Percentiles rank a stretch among this genome's conserved stretches.
These are phyloP conservation scores for Ceyx melanurus DNA, from an alignment of 2,113 vertebrate genomes.

Conservation along the genomic window DNA sequence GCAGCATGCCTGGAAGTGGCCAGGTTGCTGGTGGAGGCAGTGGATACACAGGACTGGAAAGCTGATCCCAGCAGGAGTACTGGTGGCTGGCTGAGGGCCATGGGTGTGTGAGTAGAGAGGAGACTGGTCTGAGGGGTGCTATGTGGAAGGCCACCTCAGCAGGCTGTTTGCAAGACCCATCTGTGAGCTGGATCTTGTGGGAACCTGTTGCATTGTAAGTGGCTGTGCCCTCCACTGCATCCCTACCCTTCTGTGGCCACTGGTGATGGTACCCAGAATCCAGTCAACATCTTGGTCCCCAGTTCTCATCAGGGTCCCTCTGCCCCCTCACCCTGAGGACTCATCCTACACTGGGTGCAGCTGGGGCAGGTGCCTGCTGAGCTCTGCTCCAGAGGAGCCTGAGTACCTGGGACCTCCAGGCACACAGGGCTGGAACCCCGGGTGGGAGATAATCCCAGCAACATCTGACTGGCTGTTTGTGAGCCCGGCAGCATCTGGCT, in stretches of 20 bases:
- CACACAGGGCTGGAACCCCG: not conserved
- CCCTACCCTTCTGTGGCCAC: not conserved
- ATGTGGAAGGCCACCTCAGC: not conserved
- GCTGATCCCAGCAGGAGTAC: not conserved
- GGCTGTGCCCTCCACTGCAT: not conserved
- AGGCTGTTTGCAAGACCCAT: not conserved
- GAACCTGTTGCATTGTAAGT: not conserved
- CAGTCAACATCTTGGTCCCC: not conserved
- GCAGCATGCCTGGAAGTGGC: fast-evolving
- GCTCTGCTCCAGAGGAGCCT: not conserved
- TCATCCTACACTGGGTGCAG: not conserved
- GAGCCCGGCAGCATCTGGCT: not conserved
- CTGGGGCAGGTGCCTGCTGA: fast-evolving
- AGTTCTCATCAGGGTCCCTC: not conserved
- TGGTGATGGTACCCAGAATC: not conserved
- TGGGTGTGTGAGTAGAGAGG: fast-evolving
- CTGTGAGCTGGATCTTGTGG: fast-evolving
- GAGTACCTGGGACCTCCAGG: fast-evolving
- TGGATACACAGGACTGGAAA: not conserved
- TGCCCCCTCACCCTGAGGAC: not conserved
- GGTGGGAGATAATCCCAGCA: constrained; percentile 34
- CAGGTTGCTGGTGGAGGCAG: not conserved
- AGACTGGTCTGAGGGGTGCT: not conserved
- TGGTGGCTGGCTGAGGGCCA: not conserved
- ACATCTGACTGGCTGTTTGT: constrained; percentile 22